phyloP scores from a whole-genome alignment of 2,113 vertebrate species.

The Pelvicachromis taeniatus region DNA sequence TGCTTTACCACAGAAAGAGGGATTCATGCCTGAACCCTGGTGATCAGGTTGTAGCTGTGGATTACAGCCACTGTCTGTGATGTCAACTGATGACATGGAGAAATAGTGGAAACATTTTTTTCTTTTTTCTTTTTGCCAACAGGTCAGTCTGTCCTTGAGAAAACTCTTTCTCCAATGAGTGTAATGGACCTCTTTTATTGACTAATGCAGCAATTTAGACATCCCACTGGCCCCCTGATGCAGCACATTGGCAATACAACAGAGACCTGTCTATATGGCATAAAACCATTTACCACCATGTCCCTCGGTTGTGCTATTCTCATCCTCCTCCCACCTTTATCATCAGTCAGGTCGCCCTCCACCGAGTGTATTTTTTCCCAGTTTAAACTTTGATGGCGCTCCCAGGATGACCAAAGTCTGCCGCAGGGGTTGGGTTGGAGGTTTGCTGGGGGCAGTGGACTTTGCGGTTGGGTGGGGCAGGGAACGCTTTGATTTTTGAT shows the following conservation, averaged over 20 bases:
- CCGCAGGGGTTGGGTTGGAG: neutral
- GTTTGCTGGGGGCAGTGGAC: neutral
- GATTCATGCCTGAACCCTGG: neutral
- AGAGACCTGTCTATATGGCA: neutral
- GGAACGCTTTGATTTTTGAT: neutral
- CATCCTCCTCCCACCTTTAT: neutral
- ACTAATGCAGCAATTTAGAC: neutral
- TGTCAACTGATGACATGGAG: neutral
- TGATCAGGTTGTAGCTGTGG: neutral
- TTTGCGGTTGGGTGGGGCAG: neutral
- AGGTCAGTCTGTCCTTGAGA: neutral
- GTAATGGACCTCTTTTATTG: neutral
- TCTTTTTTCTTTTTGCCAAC: neutral
- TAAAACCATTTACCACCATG: neutral
- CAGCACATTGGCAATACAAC: neutral
- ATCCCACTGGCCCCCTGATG: neutral
- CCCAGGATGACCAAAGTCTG: neutral
- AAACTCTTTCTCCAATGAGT: neutral
- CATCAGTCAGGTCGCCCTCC: neutral
- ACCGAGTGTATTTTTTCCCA: neutral
- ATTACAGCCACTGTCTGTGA: neutral
- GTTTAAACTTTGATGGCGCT: neutral
- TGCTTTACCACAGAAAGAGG: neutral
- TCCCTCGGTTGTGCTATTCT: neutral
- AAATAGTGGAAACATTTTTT: neutral